A percentile compares a stretch with the other conserved stretches of the same genome.
Evolutionary conservation across 2,113 vertebrate genomes (phyloP).

Genomic region (Otis tarda): DNA sequence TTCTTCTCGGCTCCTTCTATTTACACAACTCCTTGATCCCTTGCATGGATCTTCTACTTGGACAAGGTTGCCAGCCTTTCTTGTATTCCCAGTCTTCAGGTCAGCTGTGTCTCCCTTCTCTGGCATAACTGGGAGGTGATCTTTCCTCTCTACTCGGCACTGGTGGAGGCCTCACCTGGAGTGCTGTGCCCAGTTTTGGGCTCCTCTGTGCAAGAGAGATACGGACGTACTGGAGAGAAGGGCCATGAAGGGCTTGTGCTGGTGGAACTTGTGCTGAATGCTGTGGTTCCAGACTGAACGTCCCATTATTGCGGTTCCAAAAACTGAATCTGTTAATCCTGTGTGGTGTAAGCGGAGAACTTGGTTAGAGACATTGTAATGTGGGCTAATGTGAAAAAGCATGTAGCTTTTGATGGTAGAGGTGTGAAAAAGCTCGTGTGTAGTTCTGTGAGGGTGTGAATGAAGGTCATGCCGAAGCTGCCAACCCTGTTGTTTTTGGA

Average conservation of each 20-base stretch:
- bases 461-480: neutral
- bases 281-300: neutral
- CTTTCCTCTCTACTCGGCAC: neutral
- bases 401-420: neutral
- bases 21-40: neutral
- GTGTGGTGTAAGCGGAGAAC: neutral
- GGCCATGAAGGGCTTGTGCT: neutral
- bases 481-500: neutral
- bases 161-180: neutral
- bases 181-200: neutral
- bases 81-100: neutral
- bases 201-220: neutral
- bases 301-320: neutral
- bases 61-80: neutral
- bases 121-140: neutral
- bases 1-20: neutral
- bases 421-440: neutral
- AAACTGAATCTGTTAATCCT: neutral
- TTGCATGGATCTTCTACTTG: neutral
- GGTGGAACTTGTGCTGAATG: neutral
- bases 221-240: neutral
- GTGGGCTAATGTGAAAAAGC: neutral
- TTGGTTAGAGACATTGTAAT: neutral
- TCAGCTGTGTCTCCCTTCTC: neutral
- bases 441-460: neutral